Evolutionary conservation across 2,113 vertebrate genomes (phyloP).

Genomic region (Oryctolagus cuniculus): mOryCun1.1 NC_091453.1:38238501-38239000

Average conservation of each 20-base stretch:
- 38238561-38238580: neutral
- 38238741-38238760: neutral
- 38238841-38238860: too few relatives aligned
- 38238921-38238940: too few relatives aligned
- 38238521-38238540: neutral
- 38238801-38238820: too few relatives aligned
- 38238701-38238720: neutral
- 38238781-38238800: too few relatives aligned
- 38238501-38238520: neutral
- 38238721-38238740: neutral
- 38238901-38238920: too few relatives aligned
- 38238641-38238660: neutral
- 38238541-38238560: neutral
- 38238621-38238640: neutral
- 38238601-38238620: neutral
- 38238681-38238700: neutral
- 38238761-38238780: too few relatives aligned
- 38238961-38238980: too few relatives aligned
- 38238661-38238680: neutral
- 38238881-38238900: too few relatives aligned
- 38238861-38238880: too few relatives aligned
- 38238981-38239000: neutral
- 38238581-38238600: neutral
- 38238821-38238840: too few relatives aligned
- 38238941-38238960: too few relatives aligned